Evolutionary conservation across 2,113 vertebrate genomes (phyloP), one percentile per base, ranked within the genome.

Genomic region (Notarius lentiginosus): DNA sequence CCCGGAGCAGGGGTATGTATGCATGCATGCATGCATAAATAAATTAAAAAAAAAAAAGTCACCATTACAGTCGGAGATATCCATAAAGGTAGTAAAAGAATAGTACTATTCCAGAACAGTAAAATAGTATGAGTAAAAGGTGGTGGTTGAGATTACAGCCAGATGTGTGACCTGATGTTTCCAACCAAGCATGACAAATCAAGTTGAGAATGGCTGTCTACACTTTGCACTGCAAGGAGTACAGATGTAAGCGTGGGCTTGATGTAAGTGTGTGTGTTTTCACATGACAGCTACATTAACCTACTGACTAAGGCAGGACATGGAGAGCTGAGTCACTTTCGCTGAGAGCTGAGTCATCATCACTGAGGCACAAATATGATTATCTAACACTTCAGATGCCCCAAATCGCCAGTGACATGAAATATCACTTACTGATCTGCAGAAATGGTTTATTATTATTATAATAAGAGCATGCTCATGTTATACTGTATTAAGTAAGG

Each of bases 281-380:
- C 20, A 79, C 84, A 79, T 79, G 60, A 79, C 73, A 53, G 84
- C 14, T 61, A 49, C 34, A 63, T 76, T 84, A 85, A 77, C 84
- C 47, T 51, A 15, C 65, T 56, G 73, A 53, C 72, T 76, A 34
- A 51, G 53, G 73, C 58, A 79, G 47, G 60, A 79, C 11, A 66
- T n/a, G 9, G 49, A 63, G 84, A 65, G n/a, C 84, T 76, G 58
- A 85, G 73, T 85, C 58, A 79, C 73, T 60, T 66, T 79, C 18
- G 20, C 41, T 72, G 58, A 65, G 20, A 61, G 17, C 30, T 79
- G 55, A 80, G 30, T 60, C 79, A 80, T 20, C 27, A 41, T 60
- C 18, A 41, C 77, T 79, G 77, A 56, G 72, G 27, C 11, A 17
- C 30, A 34, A 27, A 77, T 30, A 58, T 34, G 56, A 76, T 77